Conservation (phyloP, 2,797 vertebrate species). For the Myoxocephalus aenaeus region DNA sequence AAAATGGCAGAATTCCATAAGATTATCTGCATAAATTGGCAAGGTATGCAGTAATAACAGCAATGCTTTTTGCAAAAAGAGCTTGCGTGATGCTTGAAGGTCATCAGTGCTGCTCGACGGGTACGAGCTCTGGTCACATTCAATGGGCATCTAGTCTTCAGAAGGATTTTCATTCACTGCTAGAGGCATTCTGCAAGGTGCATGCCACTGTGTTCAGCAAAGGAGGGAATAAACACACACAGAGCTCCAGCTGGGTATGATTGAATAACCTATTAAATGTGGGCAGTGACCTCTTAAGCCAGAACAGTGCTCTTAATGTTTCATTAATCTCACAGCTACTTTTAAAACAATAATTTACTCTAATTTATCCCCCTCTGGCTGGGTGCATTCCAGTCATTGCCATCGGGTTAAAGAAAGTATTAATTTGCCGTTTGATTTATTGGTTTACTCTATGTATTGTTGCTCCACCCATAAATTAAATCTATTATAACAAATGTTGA, state of each 20-base stretch:
- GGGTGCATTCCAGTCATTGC: slow-evolving; percentile 63
- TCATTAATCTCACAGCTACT: slow-evolving; percentile 80
- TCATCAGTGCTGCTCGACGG: slow-evolving; percentile 36
- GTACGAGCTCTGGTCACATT: slow-evolving; percentile 33
- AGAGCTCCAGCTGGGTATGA: slow-evolving; percentile 73
- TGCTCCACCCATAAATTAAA: slow-evolving; percentile 72
- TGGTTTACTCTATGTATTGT: slow-evolving; percentile 69
- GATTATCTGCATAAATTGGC: slow-evolving; percentile 36
- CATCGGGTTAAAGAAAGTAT: slow-evolving; percentile 68
- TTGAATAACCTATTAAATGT: slow-evolving; percentile 83
- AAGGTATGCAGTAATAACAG: slow-evolving; percentile 4
- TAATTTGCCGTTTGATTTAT: slow-evolving; percentile 79
- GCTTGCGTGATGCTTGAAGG: slow-evolving; percentile 29
- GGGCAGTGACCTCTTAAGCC: slow-evolving; percentile 81
- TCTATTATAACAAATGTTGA: slow-evolving; percentile 82
- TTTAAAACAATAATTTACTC: slow-evolving; percentile 79
- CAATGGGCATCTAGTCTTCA: slow-evolving; percentile 25
- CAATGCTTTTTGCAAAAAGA: slow-evolving; percentile 2
- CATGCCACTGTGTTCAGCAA: slow-evolving; percentile 48
- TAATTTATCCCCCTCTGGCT: slow-evolving; percentile 33
- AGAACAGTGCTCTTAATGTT: slow-evolving; percentile 73
- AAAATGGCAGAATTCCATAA: slow-evolving; percentile 61
- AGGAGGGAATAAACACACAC: slow-evolving; percentile 45
- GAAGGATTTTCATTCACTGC: slow-evolving; percentile 25
- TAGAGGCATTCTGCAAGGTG: slow-evolving; percentile 36